Evolutionary conservation across 2,113 vertebrate genomes (phyloP), one percentile per base, ranked within the genome.

Genomic region (Malurus elegans): DNA sequence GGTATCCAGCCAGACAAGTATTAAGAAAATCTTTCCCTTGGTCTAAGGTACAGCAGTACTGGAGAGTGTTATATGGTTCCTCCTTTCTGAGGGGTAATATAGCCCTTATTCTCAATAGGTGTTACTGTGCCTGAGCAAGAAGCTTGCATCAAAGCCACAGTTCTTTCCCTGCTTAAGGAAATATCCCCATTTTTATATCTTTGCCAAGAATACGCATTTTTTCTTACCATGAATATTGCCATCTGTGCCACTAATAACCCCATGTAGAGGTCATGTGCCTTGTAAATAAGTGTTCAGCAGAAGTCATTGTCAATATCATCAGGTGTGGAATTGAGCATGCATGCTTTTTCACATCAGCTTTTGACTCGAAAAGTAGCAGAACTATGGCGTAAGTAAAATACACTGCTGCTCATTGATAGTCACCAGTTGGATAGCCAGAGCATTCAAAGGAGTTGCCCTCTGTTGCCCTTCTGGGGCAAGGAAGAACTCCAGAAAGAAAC

Each of bases 221-320:
- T 80, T 71, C 31, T 93, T 36, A 24, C 28, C 73, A 15, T n/a
- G 17, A 26, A 36, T 32, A 40, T 66, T 70, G 36, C 24, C 13
- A 18, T 11, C 6, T 48, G 7, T 51, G 26, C 24, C 40, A 51
- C 32, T 42, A 69, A 45, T 36, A 83, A 58, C 9, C 16, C n/a
- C 32, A 45, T 18, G 29, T 0, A 62, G 18, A n/a, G n/a, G 19
- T 25, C 21, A 50, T 0, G 0, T 36, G 38, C 25, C 21, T 90
- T 58, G 66, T 28, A 66, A 36, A 18, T 53, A 36, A 62, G 3
- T 36, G 42, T 74, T 66, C 32, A 36, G 1, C 2, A 14, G 29
- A 71, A 71, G 25, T 57, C 18, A 18, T 32, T 26, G 25, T 48
- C 82, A 82, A 48, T 5, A 21, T 20, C 24, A 31, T 56, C 60